Evolutionary conservation across 1,140 invertebrate genomes (phyloP), one percentile per base, ranked within the genome.

Genomic region (Hydropsyche tenuis): DNA sequence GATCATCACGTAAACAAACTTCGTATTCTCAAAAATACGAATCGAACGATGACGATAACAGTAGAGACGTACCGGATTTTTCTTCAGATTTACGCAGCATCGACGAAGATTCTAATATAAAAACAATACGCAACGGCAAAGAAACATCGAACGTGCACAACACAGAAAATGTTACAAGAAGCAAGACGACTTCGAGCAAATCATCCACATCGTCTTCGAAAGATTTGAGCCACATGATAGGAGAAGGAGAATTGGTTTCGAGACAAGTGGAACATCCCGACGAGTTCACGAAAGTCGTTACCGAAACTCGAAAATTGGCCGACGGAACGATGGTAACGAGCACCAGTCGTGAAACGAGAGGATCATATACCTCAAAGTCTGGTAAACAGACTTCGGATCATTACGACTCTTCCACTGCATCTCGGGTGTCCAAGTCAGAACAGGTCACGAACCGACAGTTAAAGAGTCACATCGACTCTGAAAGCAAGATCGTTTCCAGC

Each of bases 251-350:
- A 69, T 74, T 88, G 20, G 82, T 88, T 42, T 87, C 87, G 14
- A 83, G 86, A 46, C 87, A 87, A 78, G 81, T 88, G n/a, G 85
- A 87, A 66, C 88, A 88, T 78, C 87, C 87, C 7, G 87, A 89
- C 78, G 85, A 87, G 7, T 88, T 88, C 78, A 89, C 89, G 5
- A 89, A 87, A 81, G 85, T 90, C 73, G 86, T 86, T 12, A 87
- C 87, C 22, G 89, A 90, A 74, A 90, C 88, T 1, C 87, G 88
- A 76, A 85, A 86, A 25, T 80, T 90, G n/a, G 87, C 88, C 12
- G 89, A 90, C 78, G 89, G 89, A 18, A 89, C 88, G 16, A 85
- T 84, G 72, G 86, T 90, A 1, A 90, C 89, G 20, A 90, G 88
- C 74, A 90, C 88, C 42, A 84, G 86, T 62, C 87, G 88, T 45